Conservation (phyloP, 2,113 vertebrate species). For the Gadus macrocephalus region DNA sequence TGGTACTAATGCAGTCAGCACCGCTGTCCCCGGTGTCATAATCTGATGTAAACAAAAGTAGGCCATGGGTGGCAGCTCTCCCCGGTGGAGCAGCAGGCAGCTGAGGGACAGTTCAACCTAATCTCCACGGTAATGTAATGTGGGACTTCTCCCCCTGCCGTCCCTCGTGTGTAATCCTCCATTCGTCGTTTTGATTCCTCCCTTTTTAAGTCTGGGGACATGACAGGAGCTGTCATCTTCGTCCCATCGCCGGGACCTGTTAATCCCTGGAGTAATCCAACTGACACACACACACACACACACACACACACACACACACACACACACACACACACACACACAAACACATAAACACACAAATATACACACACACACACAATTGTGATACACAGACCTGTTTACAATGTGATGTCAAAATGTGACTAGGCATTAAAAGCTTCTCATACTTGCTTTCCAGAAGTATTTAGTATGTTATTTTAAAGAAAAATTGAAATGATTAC, state of each 20-base stretch:
- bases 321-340: slow-evolving; percentile 1
- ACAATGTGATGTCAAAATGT: no score
- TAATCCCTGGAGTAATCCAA: slow-evolving; percentile 68
- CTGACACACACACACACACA: slow-evolving; percentile 31
- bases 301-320: not conserved
- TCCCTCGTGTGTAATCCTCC: slow-evolving; percentile 57
- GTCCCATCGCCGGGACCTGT: slow-evolving; percentile 55
- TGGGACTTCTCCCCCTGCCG: slow-evolving; percentile 56
- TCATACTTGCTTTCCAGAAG: no score
- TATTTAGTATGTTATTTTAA: no score
- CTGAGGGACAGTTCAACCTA: slow-evolving; percentile 52
- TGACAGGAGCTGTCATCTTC: slow-evolving; percentile 64
- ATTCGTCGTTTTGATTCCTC: slow-evolving; percentile 57
- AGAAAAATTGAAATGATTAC: no score
- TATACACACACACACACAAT: not conserved
- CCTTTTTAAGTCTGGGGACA: slow-evolving; percentile 50
- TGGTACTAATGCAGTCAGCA: slow-evolving; percentile 17
- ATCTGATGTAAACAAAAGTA: slow-evolving; percentile 43
- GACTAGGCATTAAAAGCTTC: no score
- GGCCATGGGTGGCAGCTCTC: slow-evolving; percentile 43
- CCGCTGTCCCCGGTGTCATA: slow-evolving; percentile 27
- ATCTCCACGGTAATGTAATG: slow-evolving; percentile 54
- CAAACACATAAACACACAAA: not conserved
- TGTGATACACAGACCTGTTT: no score
- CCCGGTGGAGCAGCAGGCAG: slow-evolving; percentile 40